A percentile compares a stretch with the other conserved stretches of the same genome.
These are phyloP conservation scores for Aegotheles bennettii DNA, from an alignment of 2,113 vertebrate genomes.

Conservation along the genomic window DNA sequence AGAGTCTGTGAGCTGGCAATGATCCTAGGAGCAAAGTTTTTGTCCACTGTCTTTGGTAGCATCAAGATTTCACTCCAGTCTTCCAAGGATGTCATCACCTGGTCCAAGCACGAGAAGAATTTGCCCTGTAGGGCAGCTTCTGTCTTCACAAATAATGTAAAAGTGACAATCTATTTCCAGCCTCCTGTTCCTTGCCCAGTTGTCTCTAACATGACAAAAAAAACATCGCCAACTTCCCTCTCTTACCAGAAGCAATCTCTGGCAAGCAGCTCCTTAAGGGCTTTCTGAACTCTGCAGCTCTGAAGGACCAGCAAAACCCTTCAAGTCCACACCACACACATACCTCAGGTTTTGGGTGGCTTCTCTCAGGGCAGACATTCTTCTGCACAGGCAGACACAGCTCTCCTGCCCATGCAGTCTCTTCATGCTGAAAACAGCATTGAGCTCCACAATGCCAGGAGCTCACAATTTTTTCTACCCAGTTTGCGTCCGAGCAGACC, in stretches of 20 bases:
- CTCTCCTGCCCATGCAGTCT: neutral
- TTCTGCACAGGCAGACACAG: neutral
- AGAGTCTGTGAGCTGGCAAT: neutral
- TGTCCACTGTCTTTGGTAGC: neutral
- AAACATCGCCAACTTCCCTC: neutral
- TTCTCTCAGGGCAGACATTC: neutral
- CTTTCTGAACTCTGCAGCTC: neutral
- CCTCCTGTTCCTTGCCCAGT: neutral
- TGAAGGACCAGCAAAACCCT: neutral
- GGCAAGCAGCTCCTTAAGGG: neutral
- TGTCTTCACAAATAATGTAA: neutral
- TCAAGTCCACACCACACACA: neutral
- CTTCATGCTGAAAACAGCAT: neutral
- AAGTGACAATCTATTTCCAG: neutral
- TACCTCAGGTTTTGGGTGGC: neutral
- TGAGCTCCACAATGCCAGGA: neutral
- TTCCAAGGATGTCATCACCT: neutral
- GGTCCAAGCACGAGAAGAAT: neutral
- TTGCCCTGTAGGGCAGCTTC: neutral
- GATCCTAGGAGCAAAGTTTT: neutral
- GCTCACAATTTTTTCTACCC: neutral
- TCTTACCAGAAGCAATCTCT: neutral
- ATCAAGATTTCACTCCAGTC: neutral
- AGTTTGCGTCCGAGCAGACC: neutral
- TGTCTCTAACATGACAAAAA: neutral